These are phyloP conservation scores for Urocyon cinereoargenteus DNA, from an alignment of 2,797 vertebrate genomes.

Conservation along the genomic window DNA sequence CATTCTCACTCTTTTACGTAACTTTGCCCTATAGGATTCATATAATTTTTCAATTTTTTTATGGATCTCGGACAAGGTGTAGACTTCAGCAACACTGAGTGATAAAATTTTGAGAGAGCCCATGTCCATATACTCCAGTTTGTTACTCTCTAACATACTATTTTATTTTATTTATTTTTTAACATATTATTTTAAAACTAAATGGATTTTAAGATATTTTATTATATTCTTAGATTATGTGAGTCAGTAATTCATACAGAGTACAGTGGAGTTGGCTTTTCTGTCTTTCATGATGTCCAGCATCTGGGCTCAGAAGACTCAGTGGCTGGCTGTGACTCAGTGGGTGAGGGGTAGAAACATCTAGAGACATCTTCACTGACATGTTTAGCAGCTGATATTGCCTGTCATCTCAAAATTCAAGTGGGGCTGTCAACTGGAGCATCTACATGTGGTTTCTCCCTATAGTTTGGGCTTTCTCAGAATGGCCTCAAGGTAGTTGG, in stretches of 20 bases:
- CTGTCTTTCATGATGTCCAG: neutral
- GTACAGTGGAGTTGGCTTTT: neutral
- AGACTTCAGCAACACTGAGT: neutral
- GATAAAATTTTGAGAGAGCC: neutral
- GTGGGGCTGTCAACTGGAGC: neutral
- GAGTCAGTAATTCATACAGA: neutral
- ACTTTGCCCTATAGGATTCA: neutral
- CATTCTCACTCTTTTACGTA: neutral
- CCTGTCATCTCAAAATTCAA: neutral
- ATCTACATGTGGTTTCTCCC: neutral
- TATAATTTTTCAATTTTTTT: neutral
- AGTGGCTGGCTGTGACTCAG: neutral
- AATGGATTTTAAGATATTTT: neutral
- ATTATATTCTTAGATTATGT: neutral
- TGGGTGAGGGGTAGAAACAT: neutral
- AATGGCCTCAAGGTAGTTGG: neutral
- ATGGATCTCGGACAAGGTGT: neutral
- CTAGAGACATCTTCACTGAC: neutral
- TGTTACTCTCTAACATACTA: neutral
- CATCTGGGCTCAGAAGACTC: neutral
- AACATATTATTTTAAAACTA: conserved; percentile 2
- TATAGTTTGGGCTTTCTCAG: neutral
- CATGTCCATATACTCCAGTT: neutral
- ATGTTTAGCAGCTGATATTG: neutral
- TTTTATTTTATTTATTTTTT: neutral